Evolutionary conservation across 2,113 vertebrate species (phyloP).

Genomic region (Malurus elegans): DNA sequence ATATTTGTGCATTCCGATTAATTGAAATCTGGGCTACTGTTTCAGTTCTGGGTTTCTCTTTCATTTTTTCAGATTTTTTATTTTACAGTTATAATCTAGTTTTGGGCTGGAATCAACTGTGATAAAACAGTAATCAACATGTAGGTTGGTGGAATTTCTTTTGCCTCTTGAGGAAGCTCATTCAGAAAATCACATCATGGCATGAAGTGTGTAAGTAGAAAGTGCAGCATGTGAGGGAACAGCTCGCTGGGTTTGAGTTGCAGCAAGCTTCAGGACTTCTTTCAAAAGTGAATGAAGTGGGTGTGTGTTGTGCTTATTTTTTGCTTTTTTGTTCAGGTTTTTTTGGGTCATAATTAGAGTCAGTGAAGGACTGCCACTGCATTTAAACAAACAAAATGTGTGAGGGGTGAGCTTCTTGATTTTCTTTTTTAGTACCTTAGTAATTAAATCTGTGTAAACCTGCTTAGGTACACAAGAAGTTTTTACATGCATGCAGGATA

Average conservation of each 20-base stretch:
- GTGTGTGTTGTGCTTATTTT: background rate
- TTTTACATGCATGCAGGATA: background rate
- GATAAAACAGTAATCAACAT: background rate
- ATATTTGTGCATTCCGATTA: background rate
- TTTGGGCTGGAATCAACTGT: background rate
- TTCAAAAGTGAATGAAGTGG: background rate
- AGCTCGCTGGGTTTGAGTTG: background rate
- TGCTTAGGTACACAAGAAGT: background rate
- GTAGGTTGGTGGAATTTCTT: background rate
- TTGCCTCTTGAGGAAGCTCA: background rate
- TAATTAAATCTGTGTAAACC: background rate
- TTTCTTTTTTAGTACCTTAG: background rate
- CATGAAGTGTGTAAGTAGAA: background rate
- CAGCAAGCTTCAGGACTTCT: background rate
- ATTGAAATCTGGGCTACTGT: background rate
- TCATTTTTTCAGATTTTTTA: background rate
- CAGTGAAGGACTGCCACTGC: background rate
- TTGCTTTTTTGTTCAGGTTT: background rate
- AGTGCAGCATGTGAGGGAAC: background rate
- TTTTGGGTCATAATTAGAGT: background rate
- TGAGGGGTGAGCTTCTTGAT: background rate
- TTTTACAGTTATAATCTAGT: background rate
- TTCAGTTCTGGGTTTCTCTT: background rate
- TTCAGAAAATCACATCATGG: background rate
- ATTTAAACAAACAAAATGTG: background rate